These are phyloP conservation scores for Nestor notabilis DNA, from an alignment of 2,113 vertebrate species.

Conservation along the genomic window DNA sequence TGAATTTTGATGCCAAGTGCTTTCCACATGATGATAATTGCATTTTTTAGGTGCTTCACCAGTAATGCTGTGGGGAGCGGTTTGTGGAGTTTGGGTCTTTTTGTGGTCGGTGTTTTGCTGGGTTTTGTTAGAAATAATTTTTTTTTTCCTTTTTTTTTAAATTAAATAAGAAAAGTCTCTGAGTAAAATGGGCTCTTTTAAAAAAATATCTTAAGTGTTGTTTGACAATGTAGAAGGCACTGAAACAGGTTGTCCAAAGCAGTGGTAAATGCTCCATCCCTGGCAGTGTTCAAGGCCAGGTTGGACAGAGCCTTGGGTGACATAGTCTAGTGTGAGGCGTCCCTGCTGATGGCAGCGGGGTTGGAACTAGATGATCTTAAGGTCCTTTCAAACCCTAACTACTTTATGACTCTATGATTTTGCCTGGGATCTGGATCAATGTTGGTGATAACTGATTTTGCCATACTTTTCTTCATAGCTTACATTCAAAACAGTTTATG, in stretches of 20 bases:
- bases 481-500: neutral
- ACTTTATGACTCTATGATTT: neutral
- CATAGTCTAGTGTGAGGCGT: neutral
- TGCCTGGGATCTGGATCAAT: neutral
- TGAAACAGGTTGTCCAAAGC: neutral
- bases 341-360: neutral
- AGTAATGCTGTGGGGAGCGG: neutral
- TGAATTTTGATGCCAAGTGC: neutral
- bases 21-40: neutral
- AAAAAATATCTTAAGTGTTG: neutral
- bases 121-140: neutral
- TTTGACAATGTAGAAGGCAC: neutral
- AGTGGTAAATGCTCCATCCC: neutral
- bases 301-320: neutral
- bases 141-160: neutral
- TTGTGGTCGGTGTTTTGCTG: neutral
- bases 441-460: neutral
- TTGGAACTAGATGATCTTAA: neutral
- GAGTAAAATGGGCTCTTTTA: neutral
- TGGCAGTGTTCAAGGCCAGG: neutral
- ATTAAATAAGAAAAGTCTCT: neutral
- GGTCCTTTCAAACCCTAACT: neutral
- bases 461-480: neutral
- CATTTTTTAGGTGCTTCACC: neutral
- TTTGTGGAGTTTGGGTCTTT: neutral